phyloP scores from a whole-genome alignment of 2,888 invertebrate genomes.

The Salpingus planirostris region DNA sequence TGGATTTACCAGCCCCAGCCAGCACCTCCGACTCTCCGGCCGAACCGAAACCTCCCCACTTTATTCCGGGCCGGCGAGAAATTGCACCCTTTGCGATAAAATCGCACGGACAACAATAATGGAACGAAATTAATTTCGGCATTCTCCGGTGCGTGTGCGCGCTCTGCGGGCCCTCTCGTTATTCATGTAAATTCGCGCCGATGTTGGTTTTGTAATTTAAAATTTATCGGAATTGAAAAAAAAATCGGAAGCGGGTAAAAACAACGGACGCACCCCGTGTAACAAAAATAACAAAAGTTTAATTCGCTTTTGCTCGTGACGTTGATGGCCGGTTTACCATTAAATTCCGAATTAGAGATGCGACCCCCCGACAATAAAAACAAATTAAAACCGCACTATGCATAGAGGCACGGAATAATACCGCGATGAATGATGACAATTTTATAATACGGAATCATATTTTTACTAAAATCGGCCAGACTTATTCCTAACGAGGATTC shows the following conservation, averaged over 20 bases:
- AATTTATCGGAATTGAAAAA: too few species aligned
- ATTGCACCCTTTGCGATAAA: slow-evolving; percentile 4
- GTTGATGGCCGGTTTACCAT: slow-evolving; percentile 23
- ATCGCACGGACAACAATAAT: neutral
- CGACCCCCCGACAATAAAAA: slow-evolving; percentile 23
- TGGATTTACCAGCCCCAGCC: slow-evolving; percentile 27
- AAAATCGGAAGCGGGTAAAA: too few species aligned
- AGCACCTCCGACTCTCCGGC: slow-evolving; percentile 10
- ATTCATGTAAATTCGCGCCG: too few species aligned
- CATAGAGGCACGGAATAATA: too few species aligned
- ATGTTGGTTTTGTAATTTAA: too few species aligned
- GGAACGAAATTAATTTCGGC: too few species aligned
- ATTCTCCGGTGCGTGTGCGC: too few species aligned
- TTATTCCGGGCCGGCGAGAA: too few species aligned
- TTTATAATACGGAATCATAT: neutral
- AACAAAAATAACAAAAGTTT: neutral
- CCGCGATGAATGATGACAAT: slow-evolving; percentile 19
- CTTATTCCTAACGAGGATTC: too few species aligned
- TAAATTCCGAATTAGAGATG: slow-evolving; percentile 9
- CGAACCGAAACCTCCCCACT: slow-evolving; percentile 11
- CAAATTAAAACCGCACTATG: slow-evolving; percentile 22
- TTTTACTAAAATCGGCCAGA: too few species aligned
- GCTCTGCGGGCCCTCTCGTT: too few species aligned
- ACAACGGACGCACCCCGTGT: too few species aligned
- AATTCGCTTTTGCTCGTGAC: slow-evolving; percentile 19